Conservation (phyloP, 2,888 invertebrate species). For the Coelinius sp. region DNA sequence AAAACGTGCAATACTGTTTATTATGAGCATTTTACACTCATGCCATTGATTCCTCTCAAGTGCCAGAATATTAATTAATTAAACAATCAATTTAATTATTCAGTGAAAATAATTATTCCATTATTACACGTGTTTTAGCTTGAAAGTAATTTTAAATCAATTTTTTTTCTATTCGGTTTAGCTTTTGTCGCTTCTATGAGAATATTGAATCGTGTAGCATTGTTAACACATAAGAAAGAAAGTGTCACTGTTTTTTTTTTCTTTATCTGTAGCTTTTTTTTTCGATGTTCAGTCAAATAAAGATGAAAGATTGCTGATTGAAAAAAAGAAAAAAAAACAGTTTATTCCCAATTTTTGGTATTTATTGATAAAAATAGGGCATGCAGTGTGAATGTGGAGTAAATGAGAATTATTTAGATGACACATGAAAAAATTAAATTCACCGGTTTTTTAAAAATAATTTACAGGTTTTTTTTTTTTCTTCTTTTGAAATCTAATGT, state of each 20-base stretch:
- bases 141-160: background rate
- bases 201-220: conserved; percentile 26
- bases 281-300: conserved; percentile 42
- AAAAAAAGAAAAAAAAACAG: no score
- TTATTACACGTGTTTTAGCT: background rate
- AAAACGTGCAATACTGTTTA: background rate
- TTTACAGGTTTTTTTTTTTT: conserved; percentile 21
- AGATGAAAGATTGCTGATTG: conserved; percentile 33
- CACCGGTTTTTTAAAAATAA: conserved; percentile 31
- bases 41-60: conserved; percentile 22
- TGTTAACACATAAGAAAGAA: conserved; percentile 11
- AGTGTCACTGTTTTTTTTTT: conserved; percentile 26
- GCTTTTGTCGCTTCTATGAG: conserved; percentile 13
- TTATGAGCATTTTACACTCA: conserved; percentile 24
- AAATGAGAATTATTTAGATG: background rate
- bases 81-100: background rate
- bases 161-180: background rate
- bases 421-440: background rate
- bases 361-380: conserved; percentile 26
- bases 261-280: conserved; percentile 43
- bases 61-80: conserved; percentile 27
- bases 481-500: conserved; percentile 40
- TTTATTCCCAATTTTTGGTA: conserved; percentile 27
- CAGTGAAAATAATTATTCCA: background rate
- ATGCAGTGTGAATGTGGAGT: conserved; percentile 38